Percentiles rank a stretch among this genome's conserved stretches.
Evolutionary conservation across 2,113 vertebrate genomes (phyloP).

Genomic region (Lampris megalopsis): DNA sequence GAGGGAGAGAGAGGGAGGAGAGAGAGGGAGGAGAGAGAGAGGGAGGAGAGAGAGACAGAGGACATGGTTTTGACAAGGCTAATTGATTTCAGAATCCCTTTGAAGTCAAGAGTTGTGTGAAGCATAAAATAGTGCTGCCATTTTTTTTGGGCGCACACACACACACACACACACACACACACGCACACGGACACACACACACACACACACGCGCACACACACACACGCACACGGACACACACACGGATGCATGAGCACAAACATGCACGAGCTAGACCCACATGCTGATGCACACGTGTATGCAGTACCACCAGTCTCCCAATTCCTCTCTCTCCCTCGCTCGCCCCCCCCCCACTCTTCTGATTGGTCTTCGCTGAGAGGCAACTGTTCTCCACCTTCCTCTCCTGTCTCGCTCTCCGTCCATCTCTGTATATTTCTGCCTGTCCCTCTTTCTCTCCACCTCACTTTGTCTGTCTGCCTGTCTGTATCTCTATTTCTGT

Average conservation of each 20-base stretch:
- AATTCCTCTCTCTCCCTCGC: background rate
- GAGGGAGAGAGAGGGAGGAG: background rate
- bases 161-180: background rate
- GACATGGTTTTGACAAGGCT: conserved; percentile 26
- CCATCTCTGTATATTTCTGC: too few species aligned
- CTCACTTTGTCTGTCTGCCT: background rate
- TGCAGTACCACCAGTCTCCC: too few species aligned
- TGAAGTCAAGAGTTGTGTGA: conserved; percentile 46
- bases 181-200: too few species aligned
- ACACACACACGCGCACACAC: too few species aligned
- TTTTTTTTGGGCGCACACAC: background rate
- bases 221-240: too few species aligned
- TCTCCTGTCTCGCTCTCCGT: too few species aligned
- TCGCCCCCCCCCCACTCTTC: background rate
- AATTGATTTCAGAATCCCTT: conserved; percentile 52
- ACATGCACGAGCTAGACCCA: background rate
- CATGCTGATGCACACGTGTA: too few species aligned
- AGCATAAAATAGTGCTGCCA: conserved; percentile 25
- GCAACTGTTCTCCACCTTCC: too few species aligned
- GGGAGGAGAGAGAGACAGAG: background rate
- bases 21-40: background rate
- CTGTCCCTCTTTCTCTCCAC: background rate
- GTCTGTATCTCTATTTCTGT: background rate
- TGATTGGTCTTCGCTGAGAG: too few species aligned
- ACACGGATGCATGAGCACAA: too few species aligned